These are phyloP conservation scores for Gambelia wislizenii DNA, from an alignment of 2,797 vertebrate genomes.

Conservation along the genomic window DNA sequence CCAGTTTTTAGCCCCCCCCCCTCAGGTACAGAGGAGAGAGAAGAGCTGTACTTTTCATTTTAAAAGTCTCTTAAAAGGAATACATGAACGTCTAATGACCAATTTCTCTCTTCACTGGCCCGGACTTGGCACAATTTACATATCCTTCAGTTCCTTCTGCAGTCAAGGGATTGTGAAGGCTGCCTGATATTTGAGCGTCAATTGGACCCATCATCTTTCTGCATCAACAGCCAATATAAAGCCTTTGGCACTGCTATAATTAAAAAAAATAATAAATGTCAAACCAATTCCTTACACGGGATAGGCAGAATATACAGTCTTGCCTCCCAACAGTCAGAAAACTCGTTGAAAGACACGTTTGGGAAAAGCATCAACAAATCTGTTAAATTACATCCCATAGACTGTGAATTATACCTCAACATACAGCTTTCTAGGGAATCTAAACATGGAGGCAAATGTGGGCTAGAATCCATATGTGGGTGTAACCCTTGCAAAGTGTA, in stretches of 20 bases:
- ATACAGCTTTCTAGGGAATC: not conserved
- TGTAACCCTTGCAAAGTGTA: too few relatives aligned
- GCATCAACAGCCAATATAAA: too few relatives aligned
- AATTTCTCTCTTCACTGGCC: conserved; percentile 45
- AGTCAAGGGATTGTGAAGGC: not conserved
- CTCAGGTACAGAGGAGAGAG: not conserved
- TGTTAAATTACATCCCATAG: not conserved
- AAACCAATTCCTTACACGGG: not conserved
- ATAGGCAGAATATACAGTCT: not conserved
- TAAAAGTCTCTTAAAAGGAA: conserved; percentile 53
- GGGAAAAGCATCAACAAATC: not conserved
- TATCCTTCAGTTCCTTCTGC: conserved; percentile 13
- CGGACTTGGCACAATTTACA: conserved; percentile 24
- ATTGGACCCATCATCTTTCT: not conserved
- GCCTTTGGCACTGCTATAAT: not conserved
- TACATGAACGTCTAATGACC: conserved; percentile 47
- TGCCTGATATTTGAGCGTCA: not conserved
- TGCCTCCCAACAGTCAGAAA: not conserved
- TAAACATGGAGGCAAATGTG: not conserved
- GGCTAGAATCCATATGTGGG: too few relatives aligned
- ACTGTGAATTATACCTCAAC: not conserved
- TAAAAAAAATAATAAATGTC: not conserved
- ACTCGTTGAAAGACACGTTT: not conserved
- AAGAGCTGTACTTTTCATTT: conserved; percentile 31
- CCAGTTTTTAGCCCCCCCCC: conserved; percentile 45